Evolutionary conservation across 2,888 invertebrate genomes (phyloP), one percentile per base, ranked within the genome.

Genomic region (Tenthredo livida): DNA sequence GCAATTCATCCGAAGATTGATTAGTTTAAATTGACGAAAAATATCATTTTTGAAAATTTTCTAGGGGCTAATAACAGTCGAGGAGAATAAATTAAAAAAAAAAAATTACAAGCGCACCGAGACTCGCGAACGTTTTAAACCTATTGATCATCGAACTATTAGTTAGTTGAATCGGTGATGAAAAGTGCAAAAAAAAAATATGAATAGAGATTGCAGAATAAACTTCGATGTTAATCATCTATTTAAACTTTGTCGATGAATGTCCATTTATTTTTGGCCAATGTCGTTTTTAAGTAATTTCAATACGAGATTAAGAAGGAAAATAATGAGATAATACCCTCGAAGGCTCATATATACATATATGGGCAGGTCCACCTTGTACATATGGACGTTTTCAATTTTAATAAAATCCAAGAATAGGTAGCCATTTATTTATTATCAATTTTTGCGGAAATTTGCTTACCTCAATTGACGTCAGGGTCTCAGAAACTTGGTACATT

Each of bases 131-230:
- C 15, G 40, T 43, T 10, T 43, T 10, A 43, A 10, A 43, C 40
- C 40, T 43, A 75, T 47, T 21, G 47, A 50, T 75, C 25, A 75
- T 50, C 75, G 21, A 75, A 75, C 75, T 43, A 15, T n/a, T 65
- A 29, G 17, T 65, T 12, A 4, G 3, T 65, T 25, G 65, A 29
- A 65, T 65, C 21, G 65, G 15, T 54, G 29, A 25, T 65, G 29
- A 65, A 29, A 65, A 65, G 4, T 29, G 4, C 3, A 65, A 33
- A 33, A 33, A 33, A 10, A 40, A 40, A 40, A 40, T 40, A 40
- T 37, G 33, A 3, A 33, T 2, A 15, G 54, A 54, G 10, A 43
- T 43, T 43, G 40, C 40, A 10, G 10, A 12, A 47, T 47, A 3
- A 47, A 47, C 4, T 12, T 47, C 47, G 47, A 47, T 47, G 47